phyloP scores from a whole-genome alignment of 2,797 vertebrate genomes.

The Helostoma temminkii region DNA sequence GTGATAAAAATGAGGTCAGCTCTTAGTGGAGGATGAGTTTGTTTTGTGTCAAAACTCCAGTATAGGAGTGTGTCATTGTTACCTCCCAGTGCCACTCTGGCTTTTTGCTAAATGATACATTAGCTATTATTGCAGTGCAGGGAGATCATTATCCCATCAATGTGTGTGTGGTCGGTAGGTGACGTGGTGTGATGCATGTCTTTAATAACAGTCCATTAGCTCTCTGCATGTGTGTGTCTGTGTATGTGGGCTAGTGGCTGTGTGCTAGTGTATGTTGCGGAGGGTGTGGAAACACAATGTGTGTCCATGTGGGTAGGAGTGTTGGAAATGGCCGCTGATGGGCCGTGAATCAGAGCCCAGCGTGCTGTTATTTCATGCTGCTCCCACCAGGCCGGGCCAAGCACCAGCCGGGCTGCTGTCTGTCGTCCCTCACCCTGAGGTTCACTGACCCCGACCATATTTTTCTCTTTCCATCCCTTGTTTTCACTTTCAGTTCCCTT shows the following conservation, averaged over 20 bases:
- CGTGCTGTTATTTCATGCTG: slow-evolving; percentile 61
- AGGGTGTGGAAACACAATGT: slow-evolving; percentile 7
- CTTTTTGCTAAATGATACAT: slow-evolving; percentile 51
- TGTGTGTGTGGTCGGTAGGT: slow-evolving; percentile 68
- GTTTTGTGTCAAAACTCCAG: background rate
- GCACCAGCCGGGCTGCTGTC: slow-evolving; percentile 43
- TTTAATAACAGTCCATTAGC: slow-evolving; percentile 80
- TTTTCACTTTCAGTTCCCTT: slow-evolving; percentile 32
- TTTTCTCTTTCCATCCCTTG: slow-evolving; percentile 48
- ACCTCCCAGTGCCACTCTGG: slow-evolving; percentile 16
- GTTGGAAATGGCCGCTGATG: slow-evolving; percentile 62
- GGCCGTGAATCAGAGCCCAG: slow-evolving; percentile 64
- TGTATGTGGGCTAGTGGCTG: slow-evolving; percentile 6
- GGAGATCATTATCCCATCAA: slow-evolving; percentile 45
- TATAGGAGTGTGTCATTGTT: background rate
- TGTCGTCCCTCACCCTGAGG: slow-evolving; percentile 59
- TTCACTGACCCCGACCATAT: slow-evolving; percentile 54
- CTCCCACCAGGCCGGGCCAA: slow-evolving; percentile 42
- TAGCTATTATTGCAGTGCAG: slow-evolving; percentile 44
- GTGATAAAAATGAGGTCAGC: slow-evolving; percentile 41
- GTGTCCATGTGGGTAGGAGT: slow-evolving; percentile 30
- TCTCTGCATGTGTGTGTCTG: slow-evolving; percentile 24
- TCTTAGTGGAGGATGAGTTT: background rate
- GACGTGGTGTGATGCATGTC: slow-evolving; percentile 80
- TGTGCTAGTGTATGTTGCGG: slow-evolving; percentile 2